These are phyloP conservation scores for Paratrypauchen microcephalus DNA, from an alignment of 2,797 vertebrate species.

Conservation along the genomic window DNA sequence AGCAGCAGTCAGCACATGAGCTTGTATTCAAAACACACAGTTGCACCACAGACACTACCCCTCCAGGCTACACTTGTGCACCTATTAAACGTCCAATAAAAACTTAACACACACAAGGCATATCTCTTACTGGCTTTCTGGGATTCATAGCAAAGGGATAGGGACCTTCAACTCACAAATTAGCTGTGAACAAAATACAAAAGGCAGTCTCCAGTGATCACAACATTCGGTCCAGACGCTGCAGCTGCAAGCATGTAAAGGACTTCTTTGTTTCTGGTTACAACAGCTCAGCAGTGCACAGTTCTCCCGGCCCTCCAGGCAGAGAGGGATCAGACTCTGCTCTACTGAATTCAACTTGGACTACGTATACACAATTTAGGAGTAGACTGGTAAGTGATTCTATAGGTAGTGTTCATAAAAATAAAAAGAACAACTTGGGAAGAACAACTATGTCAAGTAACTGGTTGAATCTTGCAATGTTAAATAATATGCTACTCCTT, in stretches of 20 bases:
- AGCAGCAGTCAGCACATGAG: constrained; percentile 11
- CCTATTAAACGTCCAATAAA: background rate
- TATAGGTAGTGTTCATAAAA: background rate
- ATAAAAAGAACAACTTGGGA: background rate
- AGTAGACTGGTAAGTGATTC: too few relatives aligned
- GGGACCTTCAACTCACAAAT: constrained; percentile 7
- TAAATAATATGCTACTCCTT: too few relatives aligned
- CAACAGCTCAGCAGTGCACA: constrained; percentile 28
- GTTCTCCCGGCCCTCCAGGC: constrained; percentile 24
- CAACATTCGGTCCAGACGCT: constrained; percentile 13
- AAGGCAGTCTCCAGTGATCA: constrained; percentile 6
- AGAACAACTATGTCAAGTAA: background rate
- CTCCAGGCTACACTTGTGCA: background rate
- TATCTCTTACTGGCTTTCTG: background rate
- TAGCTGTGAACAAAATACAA: constrained; percentile 19
- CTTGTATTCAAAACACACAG: constrained; percentile 12
- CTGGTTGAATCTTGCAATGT: too few relatives aligned
- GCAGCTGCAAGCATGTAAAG: constrained; percentile 49
- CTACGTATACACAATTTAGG: background rate
- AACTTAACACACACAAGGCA: background rate
- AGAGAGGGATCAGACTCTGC: constrained; percentile 7
- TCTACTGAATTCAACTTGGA: background rate
- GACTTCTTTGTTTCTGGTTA: constrained; percentile 41
- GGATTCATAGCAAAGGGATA: background rate
- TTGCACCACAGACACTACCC: constrained; percentile 5